Conservation (phyloP, 2,888 invertebrate species). For the Amitus sp. region DNA sequence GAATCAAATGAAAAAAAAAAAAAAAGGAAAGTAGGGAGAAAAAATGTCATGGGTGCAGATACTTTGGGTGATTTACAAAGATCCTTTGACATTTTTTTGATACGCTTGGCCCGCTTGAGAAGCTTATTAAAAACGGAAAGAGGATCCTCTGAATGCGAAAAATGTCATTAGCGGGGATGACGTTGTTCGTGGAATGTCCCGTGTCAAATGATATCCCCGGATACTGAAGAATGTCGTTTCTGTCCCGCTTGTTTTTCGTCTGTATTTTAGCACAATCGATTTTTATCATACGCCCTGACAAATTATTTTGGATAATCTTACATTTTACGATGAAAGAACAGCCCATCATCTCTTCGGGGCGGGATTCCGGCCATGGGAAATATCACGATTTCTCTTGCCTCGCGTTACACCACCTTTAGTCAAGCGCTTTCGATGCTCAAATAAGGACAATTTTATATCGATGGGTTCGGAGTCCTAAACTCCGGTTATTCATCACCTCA, state of each 20-base stretch:
- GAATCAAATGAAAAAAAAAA: slow-evolving; percentile 5
- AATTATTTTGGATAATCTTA: slow-evolving; percentile 3
- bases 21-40: too few relatives aligned
- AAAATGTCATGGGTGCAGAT: slow-evolving; percentile 9
- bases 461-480: too few relatives aligned
- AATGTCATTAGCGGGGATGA: neutral
- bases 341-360: too few relatives aligned
- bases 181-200: neutral
- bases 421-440: too few relatives aligned
- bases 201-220: neutral
- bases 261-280: neutral
- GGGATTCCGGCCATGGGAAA: too few relatives aligned
- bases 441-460: too few relatives aligned
- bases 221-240: neutral
- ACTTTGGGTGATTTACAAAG: slow-evolving; percentile 5
- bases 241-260: slow-evolving; percentile 1
- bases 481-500: too few relatives aligned
- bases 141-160: slow-evolving; percentile 5
- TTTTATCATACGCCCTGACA: slow-evolving; percentile 1
- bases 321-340: slow-evolving; percentile 3
- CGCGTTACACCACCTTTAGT: too few relatives aligned
- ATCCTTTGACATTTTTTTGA: slow-evolving; percentile 11
- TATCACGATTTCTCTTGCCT: too few relatives aligned
- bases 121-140: slow-evolving; percentile 10
- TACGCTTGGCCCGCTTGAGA: slow-evolving; percentile 4